Evolutionary conservation across 2,113 vertebrate genomes (phyloP).

Genomic region (Leuciscus idus): DNA sequence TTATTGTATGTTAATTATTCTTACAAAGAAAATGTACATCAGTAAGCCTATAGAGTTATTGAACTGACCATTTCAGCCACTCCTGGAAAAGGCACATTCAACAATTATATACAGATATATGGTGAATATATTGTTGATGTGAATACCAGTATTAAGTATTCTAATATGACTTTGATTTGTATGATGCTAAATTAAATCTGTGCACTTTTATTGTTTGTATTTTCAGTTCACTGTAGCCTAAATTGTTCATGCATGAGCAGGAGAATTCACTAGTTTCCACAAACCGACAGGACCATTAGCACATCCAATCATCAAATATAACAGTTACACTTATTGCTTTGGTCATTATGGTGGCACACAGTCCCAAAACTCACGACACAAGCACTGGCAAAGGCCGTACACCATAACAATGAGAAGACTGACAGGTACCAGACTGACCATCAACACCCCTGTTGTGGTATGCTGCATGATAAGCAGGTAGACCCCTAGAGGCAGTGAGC

Average conservation of each 20-base stretch:
- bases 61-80: neutral
- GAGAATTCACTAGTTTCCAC: slow-evolving; percentile 9
- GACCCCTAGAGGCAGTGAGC: slow-evolving; percentile 92
- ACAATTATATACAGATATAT: slow-evolving; percentile 16
- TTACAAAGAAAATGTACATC: neutral
- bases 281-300: neutral
- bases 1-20: neutral
- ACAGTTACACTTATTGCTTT: neutral
- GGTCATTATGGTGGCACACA: slow-evolving; percentile 81
- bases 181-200: neutral
- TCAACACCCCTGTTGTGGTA: slow-evolving; percentile 86
- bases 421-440: slow-evolving; percentile 93
- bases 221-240: neutral
- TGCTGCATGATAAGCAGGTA: slow-evolving; percentile 95
- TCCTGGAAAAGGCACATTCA: neutral
- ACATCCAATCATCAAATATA: slow-evolving; percentile 16
- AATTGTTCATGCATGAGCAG: neutral
- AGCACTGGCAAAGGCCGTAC: slow-evolving; percentile 91
- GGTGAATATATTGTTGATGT: neutral
- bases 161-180: neutral
- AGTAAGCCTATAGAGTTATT: neutral
- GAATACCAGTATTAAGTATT: neutral
- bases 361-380: slow-evolving; percentile 91
- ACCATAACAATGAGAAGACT: slow-evolving; percentile 91
- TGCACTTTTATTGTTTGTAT: neutral